phyloP scores from a whole-genome alignment of 2,888 invertebrate genomes.

The Archips crataeganus region DNA sequence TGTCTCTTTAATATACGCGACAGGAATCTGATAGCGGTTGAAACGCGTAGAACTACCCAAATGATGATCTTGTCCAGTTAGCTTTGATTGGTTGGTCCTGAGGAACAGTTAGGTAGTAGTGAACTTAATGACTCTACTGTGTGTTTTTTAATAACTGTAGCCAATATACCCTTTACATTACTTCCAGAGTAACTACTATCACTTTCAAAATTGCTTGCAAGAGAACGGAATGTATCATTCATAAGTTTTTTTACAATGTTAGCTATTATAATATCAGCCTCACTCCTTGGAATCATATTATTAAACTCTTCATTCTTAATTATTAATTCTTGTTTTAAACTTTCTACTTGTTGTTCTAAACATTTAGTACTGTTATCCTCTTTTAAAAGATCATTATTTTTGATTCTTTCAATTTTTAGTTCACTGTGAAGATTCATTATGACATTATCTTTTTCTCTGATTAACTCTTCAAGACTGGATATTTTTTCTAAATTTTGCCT shows the following conservation, averaged over 20 bases:
- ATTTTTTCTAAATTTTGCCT: conserved; percentile 50
- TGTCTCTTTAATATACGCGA: too few relatives aligned
- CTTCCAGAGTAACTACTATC: conserved; percentile 64
- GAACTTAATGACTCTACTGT: conserved; percentile 65
- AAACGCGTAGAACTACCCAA: too few relatives aligned
- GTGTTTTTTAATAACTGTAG: conserved; percentile 69
- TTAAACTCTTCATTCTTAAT: conserved; percentile 50
- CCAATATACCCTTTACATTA: conserved; percentile 65
- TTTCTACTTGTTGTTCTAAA: conserved; percentile 51
- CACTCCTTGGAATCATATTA: conserved; percentile 45
- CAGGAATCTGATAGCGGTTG: too few relatives aligned
- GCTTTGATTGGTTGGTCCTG: background rate
- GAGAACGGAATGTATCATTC: conserved; percentile 73
- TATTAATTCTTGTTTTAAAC: conserved; percentile 52
- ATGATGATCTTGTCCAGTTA: background rate
- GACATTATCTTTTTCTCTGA: conserved; percentile 55
- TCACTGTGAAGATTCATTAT: conserved; percentile 57
- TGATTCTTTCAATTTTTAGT: conserved; percentile 51
- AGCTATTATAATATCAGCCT: conserved; percentile 49
- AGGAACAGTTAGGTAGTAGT: conserved; percentile 38
- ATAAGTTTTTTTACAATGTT: conserved; percentile 69
- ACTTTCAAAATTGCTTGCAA: conserved; percentile 67
- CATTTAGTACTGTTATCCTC: conserved; percentile 42
- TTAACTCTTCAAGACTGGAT: conserved; percentile 51
- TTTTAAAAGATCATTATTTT: conserved; percentile 35